Base-by-base conservation (phyloP, 2,797 vertebrate genomes). In the Tokudaia muenninki region DNA sequence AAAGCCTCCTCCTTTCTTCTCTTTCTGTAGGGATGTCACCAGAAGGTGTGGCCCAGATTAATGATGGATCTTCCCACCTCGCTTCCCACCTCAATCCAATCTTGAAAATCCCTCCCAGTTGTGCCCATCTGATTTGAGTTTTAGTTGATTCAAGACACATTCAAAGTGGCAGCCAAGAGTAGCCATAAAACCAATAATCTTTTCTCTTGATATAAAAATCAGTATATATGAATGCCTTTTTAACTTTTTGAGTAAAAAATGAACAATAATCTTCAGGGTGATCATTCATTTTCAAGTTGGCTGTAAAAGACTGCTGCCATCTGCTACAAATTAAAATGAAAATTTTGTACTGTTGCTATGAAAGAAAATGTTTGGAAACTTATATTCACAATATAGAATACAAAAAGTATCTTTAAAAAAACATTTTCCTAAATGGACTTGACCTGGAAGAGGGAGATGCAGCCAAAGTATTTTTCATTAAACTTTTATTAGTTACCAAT, bases 401-500 rank as follows among this genome's bases (percentile, higher is more conserved):
- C 3, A 70, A 5, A 57, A 93, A 22, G 67, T 84, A 94, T 81
- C 41, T 41, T 90, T 96, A 80, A 90, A 47, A 86, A 87, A 94
- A 79, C 82, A 34, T 37, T 63, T n/a, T 55, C 57, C 24, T 89
- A 87, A 83, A 57, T 89, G 37, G 6, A 88, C 80, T 6, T 75
- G 63, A 95, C 87, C 94, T n/a, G 70, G 6, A 22, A 22, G 19
- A 6, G 6, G 6, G 3, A 22, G 82, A 4, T n/a, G 2, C 12
- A 84, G 31, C 52, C 22, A 81, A 65, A 90, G 10, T 65, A 63
- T 86, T 94, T 95, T 96, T 65, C 24, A 74, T 57, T 26, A 92
- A 91, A 37, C 47, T 81, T 94, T 90, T 84, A 90, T 94, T 96
- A 95, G 67, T 94, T 90, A 87, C n/a, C 63, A 83, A 63, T 83